phyloP scores from a whole-genome alignment of 2,797 vertebrate genomes.

The Ctenosaura bakeri region DNA sequence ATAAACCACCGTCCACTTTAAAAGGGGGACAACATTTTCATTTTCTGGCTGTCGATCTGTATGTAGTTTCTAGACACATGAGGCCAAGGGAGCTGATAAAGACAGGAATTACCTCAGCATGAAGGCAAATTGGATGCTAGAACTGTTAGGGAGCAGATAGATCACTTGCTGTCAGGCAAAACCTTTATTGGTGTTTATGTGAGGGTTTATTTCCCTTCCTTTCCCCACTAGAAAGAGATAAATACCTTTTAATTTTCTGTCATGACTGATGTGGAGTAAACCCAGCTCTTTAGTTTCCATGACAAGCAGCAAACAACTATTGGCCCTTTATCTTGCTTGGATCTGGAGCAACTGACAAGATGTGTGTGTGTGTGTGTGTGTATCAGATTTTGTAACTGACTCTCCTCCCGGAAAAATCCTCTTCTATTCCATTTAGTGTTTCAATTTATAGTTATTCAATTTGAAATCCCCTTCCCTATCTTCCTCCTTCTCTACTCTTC shows the following conservation, averaged over 20 bases:
- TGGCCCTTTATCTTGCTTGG: slow-evolving; percentile 35
- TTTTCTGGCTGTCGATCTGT: neutral
- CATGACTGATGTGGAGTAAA: slow-evolving; percentile 33
- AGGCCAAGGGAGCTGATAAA: slow-evolving; percentile 26
- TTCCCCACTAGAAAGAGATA: slow-evolving; percentile 21
- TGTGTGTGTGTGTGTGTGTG: neutral
- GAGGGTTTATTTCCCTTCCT: slow-evolving; percentile 48
- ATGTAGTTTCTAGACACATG: slow-evolving; percentile 27
- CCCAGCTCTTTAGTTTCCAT: slow-evolving; percentile 28
- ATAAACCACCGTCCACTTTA: neutral
- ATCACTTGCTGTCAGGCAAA: slow-evolving; percentile 47
- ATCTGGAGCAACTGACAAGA: slow-evolving; percentile 3
- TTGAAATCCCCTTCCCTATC: neutral
- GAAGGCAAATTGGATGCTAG: slow-evolving; percentile 40
- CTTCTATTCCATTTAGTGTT: neutral
- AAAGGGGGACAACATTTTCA: neutral
- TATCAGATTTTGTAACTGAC: slow-evolving; percentile 24
- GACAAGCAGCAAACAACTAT: slow-evolving; percentile 30
- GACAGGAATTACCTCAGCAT: neutral
- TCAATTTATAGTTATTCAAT: slow-evolving; percentile 7
- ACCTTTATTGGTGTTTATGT: slow-evolving; percentile 57
- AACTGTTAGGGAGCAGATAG: slow-evolving; percentile 52
- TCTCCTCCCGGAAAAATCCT: slow-evolving; percentile 12
- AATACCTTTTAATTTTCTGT: slow-evolving; percentile 39
- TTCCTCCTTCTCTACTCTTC: neutral